Evolutionary conservation across 2,888 invertebrate genomes (phyloP).

Genomic region (Drosophila formosana): DNA sequence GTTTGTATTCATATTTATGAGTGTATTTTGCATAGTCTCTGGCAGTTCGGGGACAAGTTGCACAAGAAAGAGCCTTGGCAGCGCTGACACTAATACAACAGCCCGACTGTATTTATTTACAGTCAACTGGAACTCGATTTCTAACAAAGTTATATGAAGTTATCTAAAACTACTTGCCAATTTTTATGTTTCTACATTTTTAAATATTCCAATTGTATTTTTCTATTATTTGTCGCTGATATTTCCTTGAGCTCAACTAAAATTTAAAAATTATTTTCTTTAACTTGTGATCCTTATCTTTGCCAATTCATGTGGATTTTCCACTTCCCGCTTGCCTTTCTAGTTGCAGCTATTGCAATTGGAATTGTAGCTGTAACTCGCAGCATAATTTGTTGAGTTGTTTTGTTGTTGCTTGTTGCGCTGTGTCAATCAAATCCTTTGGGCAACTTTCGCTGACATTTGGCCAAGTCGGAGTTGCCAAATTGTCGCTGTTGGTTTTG

Average conservation of each 20-base stretch:
- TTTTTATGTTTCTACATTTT: too few relatives aligned
- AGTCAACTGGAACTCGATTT: not conserved
- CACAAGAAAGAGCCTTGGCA: not conserved
- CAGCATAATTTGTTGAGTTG: conserved; percentile 12
- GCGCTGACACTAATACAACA: not conserved
- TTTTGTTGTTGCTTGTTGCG: conserved; percentile 14
- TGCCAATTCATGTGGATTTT: not conserved
- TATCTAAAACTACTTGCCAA: too few relatives aligned
- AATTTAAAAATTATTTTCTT: not conserved
- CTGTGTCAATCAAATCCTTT: conserved; percentile 58
- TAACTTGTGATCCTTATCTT: not conserved
- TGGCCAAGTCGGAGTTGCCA: conserved; percentile 37
- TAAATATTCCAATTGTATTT: too few relatives aligned
- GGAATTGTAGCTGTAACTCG: conserved; percentile 11
- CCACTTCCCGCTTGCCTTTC: not conserved
- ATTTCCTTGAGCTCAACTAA: too few relatives aligned
- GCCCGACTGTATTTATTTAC: not conserved
- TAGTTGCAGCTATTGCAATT: conserved; percentile 3
- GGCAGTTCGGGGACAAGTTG: conserved; percentile 10
- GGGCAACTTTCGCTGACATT: conserved; percentile 74
- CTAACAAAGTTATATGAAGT: not conserved
- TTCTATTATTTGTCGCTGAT: too few relatives aligned
- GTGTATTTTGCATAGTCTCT: not conserved
- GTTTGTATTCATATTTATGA: conserved; percentile 4
- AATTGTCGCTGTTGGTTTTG: conserved; percentile 30